These are phyloP conservation scores for Stenolophus ochropezus DNA, from an alignment of 2,888 invertebrate genomes.

Conservation along the genomic window DNA sequence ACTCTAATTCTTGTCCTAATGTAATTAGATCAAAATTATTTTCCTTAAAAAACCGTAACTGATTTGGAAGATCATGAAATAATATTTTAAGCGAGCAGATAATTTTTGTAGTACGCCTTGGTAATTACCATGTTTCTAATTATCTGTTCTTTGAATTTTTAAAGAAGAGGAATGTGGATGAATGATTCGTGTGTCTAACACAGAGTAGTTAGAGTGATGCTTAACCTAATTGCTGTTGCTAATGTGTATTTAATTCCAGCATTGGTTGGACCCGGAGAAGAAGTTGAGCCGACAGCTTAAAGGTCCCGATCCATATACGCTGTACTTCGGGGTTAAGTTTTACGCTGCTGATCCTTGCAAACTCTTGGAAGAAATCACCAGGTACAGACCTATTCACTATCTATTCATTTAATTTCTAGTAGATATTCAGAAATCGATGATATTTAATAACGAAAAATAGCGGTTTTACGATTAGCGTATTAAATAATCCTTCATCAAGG, in stretches of 20 bases:
- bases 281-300: constrained; percentile 92
- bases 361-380: constrained; percentile 95
- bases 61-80: too few relatives aligned
- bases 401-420: too few relatives aligned
- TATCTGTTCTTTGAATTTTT: neutral
- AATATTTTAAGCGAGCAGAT: too few relatives aligned
- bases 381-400: constrained; percentile 76
- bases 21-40: too few relatives aligned
- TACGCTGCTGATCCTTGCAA: constrained; percentile 98
- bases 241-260: constrained; percentile 75
- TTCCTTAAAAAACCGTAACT: too few relatives aligned
- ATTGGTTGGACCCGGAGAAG: constrained; percentile 96
- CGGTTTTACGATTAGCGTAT: neutral
- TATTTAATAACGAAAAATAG: too few relatives aligned
- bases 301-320: constrained; percentile 80
- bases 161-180: neutral
- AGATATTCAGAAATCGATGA: too few relatives aligned
- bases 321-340: constrained; percentile 98
- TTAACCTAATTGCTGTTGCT: constrained; percentile 17
- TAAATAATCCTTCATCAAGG: neutral
- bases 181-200: neutral
- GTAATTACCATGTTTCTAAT: neutral
- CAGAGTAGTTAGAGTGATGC: neutral
- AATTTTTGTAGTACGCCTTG: too few relatives aligned
- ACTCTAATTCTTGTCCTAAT: too few relatives aligned